phyloP scores from a whole-genome alignment of 2,797 vertebrate species.

The Florisuga fusca region DNA sequence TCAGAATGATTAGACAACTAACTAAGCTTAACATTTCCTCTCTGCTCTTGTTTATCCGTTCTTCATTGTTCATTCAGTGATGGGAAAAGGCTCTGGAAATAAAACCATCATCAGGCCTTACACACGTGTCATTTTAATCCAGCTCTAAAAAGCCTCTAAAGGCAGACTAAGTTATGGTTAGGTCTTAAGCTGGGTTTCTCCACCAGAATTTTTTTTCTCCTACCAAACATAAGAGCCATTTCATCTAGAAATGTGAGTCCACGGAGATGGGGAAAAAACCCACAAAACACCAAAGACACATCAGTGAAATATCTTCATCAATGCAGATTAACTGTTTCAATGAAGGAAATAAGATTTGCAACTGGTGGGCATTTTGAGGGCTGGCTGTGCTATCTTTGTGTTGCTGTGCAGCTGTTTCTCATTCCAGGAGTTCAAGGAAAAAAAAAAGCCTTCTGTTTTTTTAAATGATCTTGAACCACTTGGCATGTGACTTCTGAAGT shows the following conservation, averaged over 20 bases:
- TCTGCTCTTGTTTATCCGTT: not conserved
- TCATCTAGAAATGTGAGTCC: not conserved
- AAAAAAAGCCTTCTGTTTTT: not conserved
- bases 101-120: not conserved
- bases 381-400: conserved; percentile 31
- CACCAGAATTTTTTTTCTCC: conserved; percentile 13
- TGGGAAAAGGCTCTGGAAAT: not conserved
- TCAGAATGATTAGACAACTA: conserved; percentile 22
- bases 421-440: not conserved
- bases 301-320: not conserved
- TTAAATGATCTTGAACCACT: conserved; percentile 6
- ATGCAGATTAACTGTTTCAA: conserved; percentile 21
- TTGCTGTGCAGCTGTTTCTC: not conserved
- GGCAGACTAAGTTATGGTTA: not conserved
- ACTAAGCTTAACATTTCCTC: conserved; percentile 32
- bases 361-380: conserved; percentile 5
- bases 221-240: not conserved
- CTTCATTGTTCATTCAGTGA: conserved; percentile 8
- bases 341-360: not conserved
- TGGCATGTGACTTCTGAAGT: conserved; percentile 36
- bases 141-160: not conserved
- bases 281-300: not conserved
- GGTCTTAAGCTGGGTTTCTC: not conserved
- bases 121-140: not conserved
- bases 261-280: not conserved